Percentiles rank a stretch among this genome's conserved stretches.
Evolutionary conservation across 2,797 vertebrate species (phyloP).

Genomic region (Thunnus albacares): DNA sequence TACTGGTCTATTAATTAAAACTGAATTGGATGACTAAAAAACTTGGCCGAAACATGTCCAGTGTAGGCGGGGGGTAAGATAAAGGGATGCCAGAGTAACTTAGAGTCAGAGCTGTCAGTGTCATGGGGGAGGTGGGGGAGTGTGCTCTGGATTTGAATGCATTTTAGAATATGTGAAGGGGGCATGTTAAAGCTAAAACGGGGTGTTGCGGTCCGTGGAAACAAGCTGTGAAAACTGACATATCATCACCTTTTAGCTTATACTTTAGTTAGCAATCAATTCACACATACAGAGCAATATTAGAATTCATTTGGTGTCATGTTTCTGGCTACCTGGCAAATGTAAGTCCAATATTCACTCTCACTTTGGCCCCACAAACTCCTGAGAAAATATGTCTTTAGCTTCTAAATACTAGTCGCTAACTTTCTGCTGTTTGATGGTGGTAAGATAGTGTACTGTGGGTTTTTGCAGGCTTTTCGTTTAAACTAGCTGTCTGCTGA

Average conservation of each 20-base stretch:
- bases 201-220: neutral
- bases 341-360: neutral
- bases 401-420: neutral
- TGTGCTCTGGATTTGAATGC: neutral
- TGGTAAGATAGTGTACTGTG: too few species aligned
- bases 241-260: neutral
- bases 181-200: neutral
- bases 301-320: neutral
- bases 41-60: neutral
- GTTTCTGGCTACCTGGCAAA: neutral
- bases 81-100: too few species aligned
- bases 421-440: neutral
- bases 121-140: slow-evolving; percentile 4
- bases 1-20: neutral
- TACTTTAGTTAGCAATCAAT: neutral
- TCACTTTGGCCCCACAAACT: neutral
- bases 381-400: neutral
- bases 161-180: neutral
- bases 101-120: slow-evolving; percentile 1
- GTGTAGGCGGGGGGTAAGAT: too few species aligned
- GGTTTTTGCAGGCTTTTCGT: neutral
- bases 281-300: neutral
- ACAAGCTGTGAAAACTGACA: neutral
- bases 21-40: neutral
- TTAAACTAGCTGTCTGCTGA: neutral